Conservation (phyloP, 1,140 invertebrate genomes). For the Anastrepha ludens region DNA sequence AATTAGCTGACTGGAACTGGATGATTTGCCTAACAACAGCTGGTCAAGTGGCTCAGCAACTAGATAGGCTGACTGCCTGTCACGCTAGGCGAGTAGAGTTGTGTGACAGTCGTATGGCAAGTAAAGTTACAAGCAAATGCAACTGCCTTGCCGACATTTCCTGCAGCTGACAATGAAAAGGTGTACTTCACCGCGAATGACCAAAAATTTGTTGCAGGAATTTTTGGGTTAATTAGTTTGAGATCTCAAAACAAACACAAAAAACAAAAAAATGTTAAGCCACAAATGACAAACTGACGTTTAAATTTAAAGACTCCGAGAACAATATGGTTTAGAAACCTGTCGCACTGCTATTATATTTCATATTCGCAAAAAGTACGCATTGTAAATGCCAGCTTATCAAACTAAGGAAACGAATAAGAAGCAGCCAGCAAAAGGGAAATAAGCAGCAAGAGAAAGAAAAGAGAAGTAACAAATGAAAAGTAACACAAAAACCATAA, state of each 20-base stretch:
- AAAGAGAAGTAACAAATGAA: background rate
- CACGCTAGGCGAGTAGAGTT: background rate
- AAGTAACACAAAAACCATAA: background rate
- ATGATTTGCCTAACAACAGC: background rate
- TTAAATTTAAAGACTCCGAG: no score
- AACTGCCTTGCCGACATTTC: background rate
- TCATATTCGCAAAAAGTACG: background rate
- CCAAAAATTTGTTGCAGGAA: conserved; percentile 1
- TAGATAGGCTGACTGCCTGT: background rate
- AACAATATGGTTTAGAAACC: background rate
- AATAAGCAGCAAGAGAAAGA: no score
- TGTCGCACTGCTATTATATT: background rate
- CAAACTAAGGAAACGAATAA: background rate
- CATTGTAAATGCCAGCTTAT: background rate
- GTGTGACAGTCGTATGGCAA: conserved; percentile 23
- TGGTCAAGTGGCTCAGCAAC: conserved; percentile 6
- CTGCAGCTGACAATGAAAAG: conserved; percentile 45
- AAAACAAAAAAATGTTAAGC: background rate
- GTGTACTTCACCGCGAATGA: conserved; percentile 19
- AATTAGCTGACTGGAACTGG: background rate
- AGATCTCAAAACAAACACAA: background rate
- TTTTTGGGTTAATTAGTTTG: conserved; percentile 43
- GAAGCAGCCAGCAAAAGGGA: no score
- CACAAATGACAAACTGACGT: background rate
- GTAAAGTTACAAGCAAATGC: background rate